Conservation (phyloP, 2,888 invertebrate species). For the Caenorhabditis sinica region DNA sequence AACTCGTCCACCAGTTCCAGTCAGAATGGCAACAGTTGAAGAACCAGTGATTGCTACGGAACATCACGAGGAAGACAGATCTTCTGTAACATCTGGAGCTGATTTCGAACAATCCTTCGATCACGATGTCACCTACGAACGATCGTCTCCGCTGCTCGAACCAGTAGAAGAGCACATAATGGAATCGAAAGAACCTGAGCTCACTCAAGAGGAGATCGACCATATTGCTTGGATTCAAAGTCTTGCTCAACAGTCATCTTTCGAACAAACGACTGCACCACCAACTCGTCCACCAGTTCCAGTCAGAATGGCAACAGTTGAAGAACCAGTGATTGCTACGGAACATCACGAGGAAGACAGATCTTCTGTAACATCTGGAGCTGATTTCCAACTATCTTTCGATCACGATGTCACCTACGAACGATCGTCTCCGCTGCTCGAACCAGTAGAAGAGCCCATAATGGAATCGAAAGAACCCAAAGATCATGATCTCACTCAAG, state of each 20-base stretch:
- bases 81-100: neutral
- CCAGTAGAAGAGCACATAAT: neutral
- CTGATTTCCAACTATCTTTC: neutral
- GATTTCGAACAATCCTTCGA: neutral
- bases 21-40: neutral
- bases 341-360: neutral
- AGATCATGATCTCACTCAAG: neutral
- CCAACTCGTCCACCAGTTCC: conserved; percentile 1
- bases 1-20: neutral
- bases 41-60: neutral
- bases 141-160: neutral
- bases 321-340: neutral
- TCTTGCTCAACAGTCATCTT: neutral
- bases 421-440: neutral
- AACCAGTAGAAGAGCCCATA: neutral
- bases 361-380: neutral
- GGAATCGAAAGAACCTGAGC: neutral
- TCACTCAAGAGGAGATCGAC: neutral
- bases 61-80: neutral
- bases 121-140: neutral
- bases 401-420: neutral
- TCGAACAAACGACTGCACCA: neutral
- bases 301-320: neutral
- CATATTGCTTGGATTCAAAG: neutral
- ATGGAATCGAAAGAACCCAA: neutral